phyloP scores from a whole-genome alignment of 2,888 invertebrate genomes.

The Drosophila tanythrix region DNA sequence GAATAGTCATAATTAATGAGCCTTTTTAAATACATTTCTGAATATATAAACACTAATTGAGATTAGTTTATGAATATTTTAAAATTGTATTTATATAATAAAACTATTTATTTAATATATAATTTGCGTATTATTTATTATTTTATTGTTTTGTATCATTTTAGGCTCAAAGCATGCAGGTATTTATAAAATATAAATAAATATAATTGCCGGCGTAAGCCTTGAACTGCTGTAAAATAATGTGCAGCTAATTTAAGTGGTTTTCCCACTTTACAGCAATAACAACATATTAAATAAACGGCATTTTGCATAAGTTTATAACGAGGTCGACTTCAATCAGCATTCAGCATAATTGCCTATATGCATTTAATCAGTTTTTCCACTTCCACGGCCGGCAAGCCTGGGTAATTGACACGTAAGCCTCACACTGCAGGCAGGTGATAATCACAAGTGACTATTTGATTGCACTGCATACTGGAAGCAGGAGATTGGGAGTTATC shows the following conservation, averaged over 20 bases:
- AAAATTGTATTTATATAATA: background rate
- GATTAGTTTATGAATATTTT: background rate
- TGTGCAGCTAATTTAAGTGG: background rate
- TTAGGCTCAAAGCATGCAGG: background rate
- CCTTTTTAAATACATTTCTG: rapidly evolving
- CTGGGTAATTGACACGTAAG: slow-evolving; percentile 44
- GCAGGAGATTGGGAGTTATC: background rate
- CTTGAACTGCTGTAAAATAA: background rate
- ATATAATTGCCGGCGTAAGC: background rate
- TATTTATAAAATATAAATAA: background rate
- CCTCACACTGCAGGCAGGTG: slow-evolving; percentile 5
- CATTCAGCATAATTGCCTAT: slow-evolving; percentile 26
- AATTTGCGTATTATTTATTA: too few relatives aligned
- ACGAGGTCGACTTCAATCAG: background rate
- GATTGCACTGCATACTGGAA: slow-evolving; percentile 5
- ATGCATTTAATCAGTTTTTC: slow-evolving; percentile 40
- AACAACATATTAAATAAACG: background rate
- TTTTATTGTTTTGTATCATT: background rate
- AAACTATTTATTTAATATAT: background rate
- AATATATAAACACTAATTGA: background rate
- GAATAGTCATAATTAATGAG: background rate
- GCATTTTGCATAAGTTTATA: background rate
- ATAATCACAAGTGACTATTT: slow-evolving; percentile 11
- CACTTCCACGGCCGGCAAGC: slow-evolving; percentile 18
- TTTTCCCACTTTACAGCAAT: background rate